Evolutionary conservation across 2,888 invertebrate species (phyloP).

Genomic region (Acrobasis repandana): DNA sequence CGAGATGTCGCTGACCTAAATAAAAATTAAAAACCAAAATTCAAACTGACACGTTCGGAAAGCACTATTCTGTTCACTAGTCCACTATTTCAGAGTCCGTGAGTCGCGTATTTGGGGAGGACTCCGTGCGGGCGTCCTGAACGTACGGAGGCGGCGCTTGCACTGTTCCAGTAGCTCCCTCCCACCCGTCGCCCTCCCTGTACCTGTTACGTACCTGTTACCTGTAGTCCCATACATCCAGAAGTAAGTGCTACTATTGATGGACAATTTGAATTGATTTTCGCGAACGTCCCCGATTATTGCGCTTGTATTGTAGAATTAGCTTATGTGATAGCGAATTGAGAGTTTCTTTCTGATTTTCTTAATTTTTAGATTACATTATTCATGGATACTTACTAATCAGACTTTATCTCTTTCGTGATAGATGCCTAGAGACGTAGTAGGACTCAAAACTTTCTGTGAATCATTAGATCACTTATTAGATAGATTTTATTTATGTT

Average conservation of each 20-base stretch:
- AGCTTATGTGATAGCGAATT: neutral
- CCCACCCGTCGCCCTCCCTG: conserved; percentile 52
- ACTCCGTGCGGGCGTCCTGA: conserved; percentile 54
- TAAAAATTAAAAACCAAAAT: conserved; percentile 2
- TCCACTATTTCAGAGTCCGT: conserved; percentile 49
- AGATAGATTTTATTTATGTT: no score
- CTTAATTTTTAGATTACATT: neutral
- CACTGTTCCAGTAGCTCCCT: conserved; percentile 64
- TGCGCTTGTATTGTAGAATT: conserved; percentile 27
- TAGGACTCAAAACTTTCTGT: no score
- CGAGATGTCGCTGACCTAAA: neutral
- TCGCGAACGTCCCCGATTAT: conserved; percentile 46
- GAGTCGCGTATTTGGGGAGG: conserved; percentile 39
- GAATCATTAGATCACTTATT: no score
- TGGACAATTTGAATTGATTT: conserved; percentile 76
- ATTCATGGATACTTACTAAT: no score
- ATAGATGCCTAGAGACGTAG: no score
- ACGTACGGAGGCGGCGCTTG: conserved; percentile 58
- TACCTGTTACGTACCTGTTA: conserved; percentile 62
- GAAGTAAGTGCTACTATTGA: conserved; percentile 75
- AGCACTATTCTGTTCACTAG: conserved; percentile 44
- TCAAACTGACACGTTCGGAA: conserved; percentile 20
- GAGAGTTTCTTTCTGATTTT: neutral
- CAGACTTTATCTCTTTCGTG: no score
- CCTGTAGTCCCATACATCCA: conserved; percentile 66